Conservation (phyloP, 2,113 vertebrate species). For the Oxyruncus cristatus region DNA sequence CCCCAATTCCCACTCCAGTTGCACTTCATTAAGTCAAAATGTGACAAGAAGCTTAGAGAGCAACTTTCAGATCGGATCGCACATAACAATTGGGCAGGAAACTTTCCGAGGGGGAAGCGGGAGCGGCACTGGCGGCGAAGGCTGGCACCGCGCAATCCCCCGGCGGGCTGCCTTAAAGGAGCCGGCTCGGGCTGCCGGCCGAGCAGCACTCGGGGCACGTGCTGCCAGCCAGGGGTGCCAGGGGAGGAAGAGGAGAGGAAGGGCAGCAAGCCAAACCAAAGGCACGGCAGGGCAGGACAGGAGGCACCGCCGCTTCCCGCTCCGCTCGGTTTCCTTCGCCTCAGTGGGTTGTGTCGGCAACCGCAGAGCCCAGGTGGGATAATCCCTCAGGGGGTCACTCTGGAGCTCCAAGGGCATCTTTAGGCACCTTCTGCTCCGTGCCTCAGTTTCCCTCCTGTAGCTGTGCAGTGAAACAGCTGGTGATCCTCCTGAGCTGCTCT, state of each 20-base stretch:
- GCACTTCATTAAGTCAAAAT: slow-evolving; percentile 99
- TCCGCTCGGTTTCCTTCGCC: not conserved
- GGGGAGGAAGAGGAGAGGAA: not conserved
- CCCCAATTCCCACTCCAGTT: slow-evolving; percentile 99
- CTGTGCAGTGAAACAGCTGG: not conserved
- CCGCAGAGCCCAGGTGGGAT: not conserved
- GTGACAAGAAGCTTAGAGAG: slow-evolving; percentile 99
- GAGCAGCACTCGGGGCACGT: not conserved
- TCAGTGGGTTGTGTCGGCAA: not conserved
- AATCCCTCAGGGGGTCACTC: accelerated
- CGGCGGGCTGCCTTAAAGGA: slow-evolving; percentile 30
- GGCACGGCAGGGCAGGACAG: not conserved
- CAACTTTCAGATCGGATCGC: slow-evolving; percentile 99
- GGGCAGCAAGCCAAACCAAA: not conserved
- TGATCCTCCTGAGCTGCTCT: not conserved
- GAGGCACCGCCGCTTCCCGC: not conserved
- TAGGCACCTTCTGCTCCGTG: not conserved
- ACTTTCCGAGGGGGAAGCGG: slow-evolving; percentile 82
- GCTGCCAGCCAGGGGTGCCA: not conserved
- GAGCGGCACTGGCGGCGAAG: slow-evolving; percentile 36
- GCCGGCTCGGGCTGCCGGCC: not conserved
- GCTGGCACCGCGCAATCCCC: slow-evolving; percentile 37
- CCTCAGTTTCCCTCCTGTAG: not conserved
- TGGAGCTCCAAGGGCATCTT: not conserved
- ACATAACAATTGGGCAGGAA: slow-evolving; percentile 97